These are phyloP conservation scores for Mormyrus hasselquistii DNA, from an alignment of 2,797 vertebrate genomes.

Conservation along the genomic window DNA sequence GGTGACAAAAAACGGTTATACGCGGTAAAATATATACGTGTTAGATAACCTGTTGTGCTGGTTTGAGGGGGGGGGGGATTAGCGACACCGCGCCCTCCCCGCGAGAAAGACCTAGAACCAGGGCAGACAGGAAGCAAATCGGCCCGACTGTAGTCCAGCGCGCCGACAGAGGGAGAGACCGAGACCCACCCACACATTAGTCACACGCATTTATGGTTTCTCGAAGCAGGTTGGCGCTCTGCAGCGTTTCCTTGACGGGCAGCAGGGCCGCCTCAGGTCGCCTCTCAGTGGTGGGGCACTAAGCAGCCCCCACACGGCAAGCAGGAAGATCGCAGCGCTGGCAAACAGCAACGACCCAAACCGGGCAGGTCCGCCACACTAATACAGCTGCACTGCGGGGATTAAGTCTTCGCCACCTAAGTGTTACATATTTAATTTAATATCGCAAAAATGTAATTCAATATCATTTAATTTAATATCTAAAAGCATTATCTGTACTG, in stretches of 20 bases:
- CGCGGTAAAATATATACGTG: background rate
- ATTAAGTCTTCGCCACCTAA: background rate
- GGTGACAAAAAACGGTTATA: background rate
- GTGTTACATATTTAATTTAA: background rate
- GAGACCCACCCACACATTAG: background rate
- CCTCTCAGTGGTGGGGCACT: background rate
- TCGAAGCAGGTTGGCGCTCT: background rate
- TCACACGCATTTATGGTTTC: background rate
- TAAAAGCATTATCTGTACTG: background rate
- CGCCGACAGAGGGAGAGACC: background rate
- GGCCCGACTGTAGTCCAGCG: slow-evolving; percentile 1
- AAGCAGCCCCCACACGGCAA: too few species aligned
- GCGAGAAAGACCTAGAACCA: background rate
- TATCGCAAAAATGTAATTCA: background rate
- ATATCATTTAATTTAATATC: background rate
- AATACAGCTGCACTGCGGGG: background rate
- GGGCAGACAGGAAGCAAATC: slow-evolving; percentile 24
- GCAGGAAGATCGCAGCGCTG: too few species aligned
- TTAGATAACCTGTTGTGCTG: background rate
- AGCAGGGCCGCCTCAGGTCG: background rate
- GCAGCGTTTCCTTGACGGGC: background rate
- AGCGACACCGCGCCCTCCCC: slow-evolving; percentile 19
- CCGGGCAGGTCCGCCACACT: background rate
- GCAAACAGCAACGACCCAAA: background rate
- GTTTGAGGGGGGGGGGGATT: background rate